Evolutionary conservation across 2,888 invertebrate species (phyloP).

Genomic region (Saturnia japonica): DNA sequence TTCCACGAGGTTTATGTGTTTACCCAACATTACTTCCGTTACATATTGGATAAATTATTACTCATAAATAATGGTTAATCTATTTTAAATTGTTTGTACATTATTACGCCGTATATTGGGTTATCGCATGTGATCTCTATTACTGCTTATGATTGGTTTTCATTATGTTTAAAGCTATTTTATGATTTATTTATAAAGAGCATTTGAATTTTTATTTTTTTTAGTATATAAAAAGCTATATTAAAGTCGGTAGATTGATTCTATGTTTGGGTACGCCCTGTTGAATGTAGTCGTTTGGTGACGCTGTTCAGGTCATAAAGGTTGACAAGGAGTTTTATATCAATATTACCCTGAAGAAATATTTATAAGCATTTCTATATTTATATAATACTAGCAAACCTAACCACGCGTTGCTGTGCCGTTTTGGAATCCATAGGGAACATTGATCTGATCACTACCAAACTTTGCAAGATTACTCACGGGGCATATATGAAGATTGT

Average conservation of each 20-base stretch:
- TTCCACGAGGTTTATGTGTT: conserved; percentile 27
- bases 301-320: not conserved
- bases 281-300: not conserved
- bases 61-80: conserved; percentile 39
- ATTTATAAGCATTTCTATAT: not conserved
- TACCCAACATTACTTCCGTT: conserved; percentile 32
- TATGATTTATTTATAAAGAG: not conserved
- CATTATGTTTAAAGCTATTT: not conserved
- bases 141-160: not conserved
- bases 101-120: conserved; percentile 30
- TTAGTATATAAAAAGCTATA: not conserved
- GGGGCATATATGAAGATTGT: too few species aligned
- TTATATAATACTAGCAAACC: not conserved
- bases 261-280: not conserved
- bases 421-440: too few species aligned
- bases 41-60: conserved; percentile 37
- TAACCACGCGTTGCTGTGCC: too few species aligned
- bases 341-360: not conserved
- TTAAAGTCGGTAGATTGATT: not conserved
- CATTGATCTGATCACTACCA: too few species aligned
- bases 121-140: conserved; percentile 25
- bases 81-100: conserved; percentile 40
- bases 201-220: not conserved
- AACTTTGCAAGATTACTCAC: too few species aligned
- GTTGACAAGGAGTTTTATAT: too few species aligned